Evolutionary conservation across 2,797 vertebrate species (phyloP), one percentile per base, ranked within the genome.

Genomic region (Sebastes variabilis): DNA sequence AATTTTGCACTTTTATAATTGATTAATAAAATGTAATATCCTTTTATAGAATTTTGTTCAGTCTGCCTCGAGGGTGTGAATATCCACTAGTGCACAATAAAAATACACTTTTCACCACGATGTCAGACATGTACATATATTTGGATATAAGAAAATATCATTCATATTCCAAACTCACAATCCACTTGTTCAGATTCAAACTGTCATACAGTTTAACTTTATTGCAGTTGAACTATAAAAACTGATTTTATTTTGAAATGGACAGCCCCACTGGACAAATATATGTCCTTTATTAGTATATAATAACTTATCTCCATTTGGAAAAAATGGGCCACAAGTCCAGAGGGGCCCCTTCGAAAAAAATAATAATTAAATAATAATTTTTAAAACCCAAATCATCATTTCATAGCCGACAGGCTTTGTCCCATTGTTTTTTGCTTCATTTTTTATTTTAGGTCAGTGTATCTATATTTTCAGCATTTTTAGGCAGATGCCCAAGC

Each of bases 381-480:
- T 9, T 71, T 29, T 20, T 20, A 66, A 70, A 75, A 66, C 68
- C 18, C 1, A 78, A 77, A 76, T 82, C 78, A 78, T 78, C 80
- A 76, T 4, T 60, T 80, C 11, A 5, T 78, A 71, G 75, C 80
- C 84, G 75, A 10, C 46, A 79, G 85, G 56, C 71, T 72, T 22
- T 66, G 70, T 73, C 72, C 73, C 10, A 2, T 66, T 46, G 73
- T 67, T 69, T 16, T 78, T 68, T 25, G 14, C 72, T 52, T 32
- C 6, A 32, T 81, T 72, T 42, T 42, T 42, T 12, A 72, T 88
- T 82, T 77, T 42, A 79, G 67, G 77, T 77, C 77, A 78, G 70
- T n/a, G 25, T 62, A 49, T 81, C 32, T 70, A 61, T 62, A 67
- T 70, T 83, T 79, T 80, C 59, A 72, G 68, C 68, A 27, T 74